A percentile compares a stretch with the other conserved stretches of the same genome.
These are phyloP conservation scores for Gortyna flavago DNA, from an alignment of 2,888 invertebrate species.

Conservation along the genomic window DNA sequence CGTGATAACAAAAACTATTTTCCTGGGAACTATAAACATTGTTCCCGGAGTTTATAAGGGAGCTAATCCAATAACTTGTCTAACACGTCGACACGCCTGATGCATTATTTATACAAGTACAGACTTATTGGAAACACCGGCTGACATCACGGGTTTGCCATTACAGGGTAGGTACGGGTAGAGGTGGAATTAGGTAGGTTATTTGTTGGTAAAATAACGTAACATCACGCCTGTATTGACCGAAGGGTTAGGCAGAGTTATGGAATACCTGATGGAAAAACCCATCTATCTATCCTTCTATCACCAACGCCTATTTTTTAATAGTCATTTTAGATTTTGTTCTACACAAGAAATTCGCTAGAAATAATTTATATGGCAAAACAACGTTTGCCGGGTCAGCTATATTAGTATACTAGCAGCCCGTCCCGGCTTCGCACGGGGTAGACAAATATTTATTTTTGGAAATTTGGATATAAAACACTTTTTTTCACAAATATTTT, in stretches of 20 bases:
- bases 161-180: neutral
- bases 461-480: too few species aligned
- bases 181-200: neutral
- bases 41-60: slow-evolving; percentile 58
- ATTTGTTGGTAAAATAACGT: neutral
- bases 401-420: too few species aligned
- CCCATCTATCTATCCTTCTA: too few species aligned
- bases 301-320: too few species aligned
- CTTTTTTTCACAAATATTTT: too few species aligned
- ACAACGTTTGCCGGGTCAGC: too few species aligned
- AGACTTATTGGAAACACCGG: slow-evolving; percentile 66
- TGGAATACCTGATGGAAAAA: too few species aligned
- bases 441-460: too few species aligned
- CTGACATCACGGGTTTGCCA: slow-evolving; percentile 23
- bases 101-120: slow-evolving; percentile 70
- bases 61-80: slow-evolving; percentile 67
- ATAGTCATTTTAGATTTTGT: too few species aligned
- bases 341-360: too few species aligned
- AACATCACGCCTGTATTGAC: neutral
- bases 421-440: too few species aligned
- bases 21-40: slow-evolving; percentile 31
- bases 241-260: neutral
- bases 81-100: slow-evolving; percentile 53
- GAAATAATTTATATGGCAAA: too few species aligned
- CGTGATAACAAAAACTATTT: slow-evolving; percentile 15